These are phyloP conservation scores for Epizoanthus rinbou DNA, from an alignment of 92 coral and sea anemone genomes.

Conservation along the genomic window DNA sequence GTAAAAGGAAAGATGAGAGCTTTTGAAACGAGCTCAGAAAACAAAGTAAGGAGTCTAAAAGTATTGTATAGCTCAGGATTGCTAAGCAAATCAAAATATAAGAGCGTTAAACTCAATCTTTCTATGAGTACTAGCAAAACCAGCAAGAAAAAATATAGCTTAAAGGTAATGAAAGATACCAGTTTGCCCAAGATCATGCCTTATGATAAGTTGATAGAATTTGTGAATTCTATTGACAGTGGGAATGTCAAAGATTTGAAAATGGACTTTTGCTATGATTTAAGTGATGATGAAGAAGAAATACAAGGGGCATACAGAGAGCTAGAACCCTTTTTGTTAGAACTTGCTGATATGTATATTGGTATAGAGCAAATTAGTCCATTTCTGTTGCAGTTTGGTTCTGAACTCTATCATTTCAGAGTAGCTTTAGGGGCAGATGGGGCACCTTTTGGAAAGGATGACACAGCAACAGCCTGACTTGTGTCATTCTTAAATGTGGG, in stretches of 20 bases:
- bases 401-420: conserved; percentile 45
- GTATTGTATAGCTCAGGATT: conserved; percentile 53
- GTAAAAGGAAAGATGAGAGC: conserved; percentile 36
- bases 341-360: conserved; percentile 60
- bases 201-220: conserved; percentile 60
- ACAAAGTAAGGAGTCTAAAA: conserved; percentile 45
- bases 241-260: conserved; percentile 57
- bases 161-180: conserved; percentile 41
- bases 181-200: conserved; percentile 56
- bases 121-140: conserved; percentile 26
- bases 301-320: conserved; percentile 57
- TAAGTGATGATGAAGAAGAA: conserved; percentile 49
- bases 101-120: conserved; percentile 43
- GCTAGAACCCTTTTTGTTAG: conserved; percentile 48
- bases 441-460: conserved; percentile 39
- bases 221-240: conserved; percentile 50
- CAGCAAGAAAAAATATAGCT: conserved; percentile 22
- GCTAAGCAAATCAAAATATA: conserved; percentile 56
- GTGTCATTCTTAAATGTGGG: conserved; percentile 58
- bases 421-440: conserved; percentile 51
- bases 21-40: conserved; percentile 50
- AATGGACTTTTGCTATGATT: conserved; percentile 52
- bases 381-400: conserved; percentile 44
- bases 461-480: conserved; percentile 58
- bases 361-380: conserved; percentile 44